Percentiles rank a stretch among this genome's conserved stretches.
phyloP scores from a whole-genome alignment of 2,113 vertebrate species.

The Fulica atra region DNA sequence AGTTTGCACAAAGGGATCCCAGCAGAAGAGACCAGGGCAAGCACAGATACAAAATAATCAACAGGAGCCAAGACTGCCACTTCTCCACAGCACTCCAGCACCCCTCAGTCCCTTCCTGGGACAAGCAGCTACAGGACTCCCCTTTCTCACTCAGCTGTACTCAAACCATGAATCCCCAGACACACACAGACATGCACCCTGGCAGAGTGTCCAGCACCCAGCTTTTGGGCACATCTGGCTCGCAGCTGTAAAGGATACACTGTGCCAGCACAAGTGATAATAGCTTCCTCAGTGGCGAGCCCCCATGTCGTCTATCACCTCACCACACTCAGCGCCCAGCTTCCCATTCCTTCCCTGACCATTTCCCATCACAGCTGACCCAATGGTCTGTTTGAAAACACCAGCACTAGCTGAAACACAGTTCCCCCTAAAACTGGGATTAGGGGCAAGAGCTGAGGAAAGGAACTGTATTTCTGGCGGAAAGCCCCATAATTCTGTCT shows the following conservation, averaged over 20 bases:
- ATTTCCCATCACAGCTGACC: neutral
- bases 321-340: rapidly evolving
- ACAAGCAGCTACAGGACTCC: neutral
- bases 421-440: neutral
- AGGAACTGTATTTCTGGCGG: neutral
- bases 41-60: neutral
- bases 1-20: neutral
- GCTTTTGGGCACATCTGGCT: neutral
- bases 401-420: neutral
- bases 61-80: neutral
- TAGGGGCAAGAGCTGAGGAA: neutral
- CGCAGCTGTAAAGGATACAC: neutral
- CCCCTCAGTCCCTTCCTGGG: neutral
- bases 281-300: neutral
- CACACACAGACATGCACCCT: too few species aligned
- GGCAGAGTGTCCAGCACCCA: neutral
- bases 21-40: neutral
- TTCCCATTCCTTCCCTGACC: neutral
- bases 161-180: too few species aligned
- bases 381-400: neutral
- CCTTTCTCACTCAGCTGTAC: neutral
- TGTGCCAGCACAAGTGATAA: neutral
- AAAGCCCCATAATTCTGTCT: neutral
- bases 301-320: rapidly evolving
- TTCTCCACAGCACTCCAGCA: neutral